Base-by-base conservation (phyloP, 2,797 vertebrate species). In the Melanotaenia pygmaea region DNA sequence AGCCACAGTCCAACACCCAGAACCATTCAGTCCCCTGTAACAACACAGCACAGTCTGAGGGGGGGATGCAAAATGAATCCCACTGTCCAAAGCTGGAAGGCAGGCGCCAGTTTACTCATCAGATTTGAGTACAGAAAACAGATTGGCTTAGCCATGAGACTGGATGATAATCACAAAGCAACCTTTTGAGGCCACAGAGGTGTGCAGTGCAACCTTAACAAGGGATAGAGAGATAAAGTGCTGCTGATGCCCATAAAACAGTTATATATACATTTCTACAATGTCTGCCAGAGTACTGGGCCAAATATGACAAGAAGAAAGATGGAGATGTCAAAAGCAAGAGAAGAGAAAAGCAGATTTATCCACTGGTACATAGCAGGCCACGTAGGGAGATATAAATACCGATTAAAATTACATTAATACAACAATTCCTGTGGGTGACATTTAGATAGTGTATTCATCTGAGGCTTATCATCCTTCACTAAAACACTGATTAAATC, bases 1-100 rank as follows among this genome's bases (percentile, higher is more conserved):
- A 92, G 84, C 80, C 82, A 85, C 78, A 88, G 89, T 87, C 89
- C 88, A 90, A 88, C 87, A 90, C 73, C 67, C 83, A 89, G 85
- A 71, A 38, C 84, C 85, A 80, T 60, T 80, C 70, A 86, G 85
- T 83, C 86, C 88, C 83, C 86, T 91, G 80, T 80, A 83, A 90
- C 82, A 93, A 91, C 91, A 81, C 70, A 76, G 79, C 81, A 77
- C 68, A 77, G 84, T 67, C 79, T 87, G 81, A 43, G 69, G 79
- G 26, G 53, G 26, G 77, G 47, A 84, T 74, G 81, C 28, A 3
- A 82, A 84, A 83, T 84, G 79, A 88, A 90, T 84, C 77, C 86
- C 82, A 84, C 79, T 81, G 82, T 79, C 74, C 83, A 81, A 81
- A 70, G 79, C 72, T 35, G 54, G 71, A 82, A 84, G 62, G 82